Base-by-base conservation (phyloP, 1,140 invertebrate genomes). In the Pachyrhynchus sulphureomaculatus region DNA sequence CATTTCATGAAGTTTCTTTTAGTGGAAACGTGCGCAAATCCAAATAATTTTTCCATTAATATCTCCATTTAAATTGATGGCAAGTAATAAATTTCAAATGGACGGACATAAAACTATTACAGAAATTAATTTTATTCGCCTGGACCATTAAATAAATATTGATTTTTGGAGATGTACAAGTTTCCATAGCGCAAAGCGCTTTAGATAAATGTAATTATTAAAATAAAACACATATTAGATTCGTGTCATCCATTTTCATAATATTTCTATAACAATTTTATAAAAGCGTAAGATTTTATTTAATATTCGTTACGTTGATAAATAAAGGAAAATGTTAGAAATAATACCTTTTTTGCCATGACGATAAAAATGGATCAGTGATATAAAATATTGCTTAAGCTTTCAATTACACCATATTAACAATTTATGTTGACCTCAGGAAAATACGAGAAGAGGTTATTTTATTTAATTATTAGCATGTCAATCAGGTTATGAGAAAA, bases 81-180 rank as follows among this genome's bases (percentile, higher is more conserved):
- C 47, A 39, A 51, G 20, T 45, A 51, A 49, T 49, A 49, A 59
- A 59, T 51, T 41, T 59, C 37, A 57, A 58, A 49, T 59, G 56
- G 56, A 59, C 56, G 56, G 56, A 59, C 56, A 51, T 18, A 49
- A 59, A 51, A 49, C 20, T 59, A 44, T 49, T 59, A 59, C 56
- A 42, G 36, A 59, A 59, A 59, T 51, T 21, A 59, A 59, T 49
- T 24, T 37, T 56, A 42, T 47, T 36, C 26, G 29, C 33, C 18
- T 58, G 55, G 44, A 58, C 53, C 32, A 48, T 13, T 45, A 58
- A 58, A 29, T 26, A 26, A 48, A 39, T 29, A 24, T 36, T 18
- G 20, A 24, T 39, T 53, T 24, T 34, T 44, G 24, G 39, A 42
- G 44, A 55, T 44, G 41, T 39, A 41, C 39, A 8, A 13, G 37